phyloP scores from a whole-genome alignment of 1,140 invertebrate genomes.

The Catajapyx aquilonaris region DNA sequence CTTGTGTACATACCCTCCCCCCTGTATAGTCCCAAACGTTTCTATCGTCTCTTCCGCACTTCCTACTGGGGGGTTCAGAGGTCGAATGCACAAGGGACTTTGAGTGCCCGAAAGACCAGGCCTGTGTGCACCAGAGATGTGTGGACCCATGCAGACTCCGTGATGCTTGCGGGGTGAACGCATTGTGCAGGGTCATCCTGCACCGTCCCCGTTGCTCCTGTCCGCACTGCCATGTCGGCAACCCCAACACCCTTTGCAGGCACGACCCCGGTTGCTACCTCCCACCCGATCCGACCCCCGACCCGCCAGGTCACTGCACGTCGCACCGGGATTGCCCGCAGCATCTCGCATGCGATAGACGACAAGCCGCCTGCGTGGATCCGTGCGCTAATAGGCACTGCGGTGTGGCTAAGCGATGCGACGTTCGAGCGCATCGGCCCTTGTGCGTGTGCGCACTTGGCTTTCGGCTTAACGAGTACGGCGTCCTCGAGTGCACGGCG shows the following conservation, averaged over 20 bases:
- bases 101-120: conserved; percentile 75
- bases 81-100: conserved; percentile 72
- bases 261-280: conserved; percentile 43
- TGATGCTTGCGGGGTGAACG: conserved; percentile 70
- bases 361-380: conserved; percentile 47
- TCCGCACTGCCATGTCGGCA: conserved; percentile 63
- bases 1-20: too few relatives aligned
- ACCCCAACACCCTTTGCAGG: conserved; percentile 48
- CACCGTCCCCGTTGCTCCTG: conserved; percentile 68
- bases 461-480: conserved; percentile 61
- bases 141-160: conserved; percentile 70
- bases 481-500: conserved; percentile 60
- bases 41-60: too few relatives aligned
- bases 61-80: too few relatives aligned
- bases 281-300: conserved; percentile 7
- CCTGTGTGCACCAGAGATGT: conserved; percentile 67
- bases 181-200: conserved; percentile 57
- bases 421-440: conserved; percentile 60
- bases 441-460: conserved; percentile 74
- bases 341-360: conserved; percentile 42
- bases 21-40: neutral
- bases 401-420: conserved; percentile 59
- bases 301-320: conserved; percentile 27
- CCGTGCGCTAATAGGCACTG: conserved; percentile 42
- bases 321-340: conserved; percentile 49